Evolutionary conservation across 1,140 invertebrate species (phyloP), one percentile per base, ranked within the genome.

Genomic region (Formica selysi): DNA sequence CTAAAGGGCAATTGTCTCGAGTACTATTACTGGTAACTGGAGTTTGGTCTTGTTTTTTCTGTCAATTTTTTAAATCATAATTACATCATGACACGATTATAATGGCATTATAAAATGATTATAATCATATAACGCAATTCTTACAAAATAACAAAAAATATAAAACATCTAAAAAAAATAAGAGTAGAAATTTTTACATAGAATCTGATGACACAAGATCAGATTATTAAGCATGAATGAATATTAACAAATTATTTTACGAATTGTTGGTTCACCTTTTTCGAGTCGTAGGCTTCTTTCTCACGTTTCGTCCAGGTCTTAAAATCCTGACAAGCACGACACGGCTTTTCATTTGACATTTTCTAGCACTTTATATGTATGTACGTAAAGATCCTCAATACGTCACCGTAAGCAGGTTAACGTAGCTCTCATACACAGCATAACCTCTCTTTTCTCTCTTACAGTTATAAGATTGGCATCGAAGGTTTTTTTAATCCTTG

Each of bases 311-410:
- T 95, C 97, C 97, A 98, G 19, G 96, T 95, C 93, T 96, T 97
- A 85, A 98, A 98, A 92, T 97, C 97, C 41, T 96, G 96, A 90
- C 97, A 98, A 0, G 97, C 96, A 88, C 97, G 96, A 89, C 97
- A 98, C 38, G 95, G 95, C 87, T 95, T 95, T 32, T 95, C 93
- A 1, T 91, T 67, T 38, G 87, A 88, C 92, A 94, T 94, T 54
- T 80, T 16, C 19, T 19, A 44, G n/a, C 19, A 26, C 4, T n/a
- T n/a, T 7, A 19, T 51, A 7, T 29, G 13, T 32, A 29, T 7
- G 7, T 54, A 8, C n/a, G 32, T 44, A n/a, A 71, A 74, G 26
- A 61, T 44, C 11, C 41, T 79, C n/a, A 41, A 41, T 32, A 16
- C 44, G 65, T 81, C 68, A 83, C 79, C 54, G 26, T 5, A 3